Conservation (phyloP, 2,888 invertebrate genomes). For the Andrena trimmerana region DNA sequence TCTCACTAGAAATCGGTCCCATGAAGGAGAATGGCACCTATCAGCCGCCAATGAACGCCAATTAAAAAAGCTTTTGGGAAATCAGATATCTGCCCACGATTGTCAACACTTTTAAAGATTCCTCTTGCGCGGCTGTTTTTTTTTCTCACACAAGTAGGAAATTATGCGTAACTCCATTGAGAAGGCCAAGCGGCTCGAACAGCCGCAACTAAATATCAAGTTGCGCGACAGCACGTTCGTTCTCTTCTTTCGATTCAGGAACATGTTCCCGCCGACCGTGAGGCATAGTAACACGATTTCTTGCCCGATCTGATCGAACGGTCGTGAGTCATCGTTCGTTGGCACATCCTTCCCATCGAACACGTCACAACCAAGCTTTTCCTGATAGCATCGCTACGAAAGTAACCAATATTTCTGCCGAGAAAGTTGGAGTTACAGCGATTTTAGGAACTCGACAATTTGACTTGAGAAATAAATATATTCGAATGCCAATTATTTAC, state of each 20-base stretch:
- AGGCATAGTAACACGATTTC: slow-evolving; percentile 53
- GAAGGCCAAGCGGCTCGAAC: slow-evolving; percentile 38
- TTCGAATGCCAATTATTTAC: no score
- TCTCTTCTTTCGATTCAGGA: slow-evolving; percentile 47
- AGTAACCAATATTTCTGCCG: neutral
- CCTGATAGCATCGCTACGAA: neutral
- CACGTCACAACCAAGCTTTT: neutral
- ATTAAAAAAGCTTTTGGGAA: slow-evolving; percentile 23
- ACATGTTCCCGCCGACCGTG: slow-evolving; percentile 43
- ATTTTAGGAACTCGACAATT: neutral
- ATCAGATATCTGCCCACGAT: neutral
- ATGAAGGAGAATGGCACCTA: neutral
- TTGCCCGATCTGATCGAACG: slow-evolving; percentile 40
- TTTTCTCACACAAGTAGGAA: slow-evolving; percentile 11
- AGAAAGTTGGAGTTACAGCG: neutral
- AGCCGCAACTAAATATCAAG: slow-evolving; percentile 33
- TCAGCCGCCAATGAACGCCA: slow-evolving; percentile 7
- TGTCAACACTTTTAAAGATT: slow-evolving; percentile 6
- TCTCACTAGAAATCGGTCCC: neutral
- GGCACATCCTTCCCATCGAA: slow-evolving; percentile 29
- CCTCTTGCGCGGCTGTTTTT: neutral
- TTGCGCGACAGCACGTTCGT: slow-evolving; percentile 26
- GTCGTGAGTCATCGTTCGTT: slow-evolving; percentile 52
- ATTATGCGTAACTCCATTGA: slow-evolving; percentile 37
- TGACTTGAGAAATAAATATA: neutral